Base-by-base conservation (phyloP, 2,888 invertebrate genomes). In the Acanthopleura granulata region DNA sequence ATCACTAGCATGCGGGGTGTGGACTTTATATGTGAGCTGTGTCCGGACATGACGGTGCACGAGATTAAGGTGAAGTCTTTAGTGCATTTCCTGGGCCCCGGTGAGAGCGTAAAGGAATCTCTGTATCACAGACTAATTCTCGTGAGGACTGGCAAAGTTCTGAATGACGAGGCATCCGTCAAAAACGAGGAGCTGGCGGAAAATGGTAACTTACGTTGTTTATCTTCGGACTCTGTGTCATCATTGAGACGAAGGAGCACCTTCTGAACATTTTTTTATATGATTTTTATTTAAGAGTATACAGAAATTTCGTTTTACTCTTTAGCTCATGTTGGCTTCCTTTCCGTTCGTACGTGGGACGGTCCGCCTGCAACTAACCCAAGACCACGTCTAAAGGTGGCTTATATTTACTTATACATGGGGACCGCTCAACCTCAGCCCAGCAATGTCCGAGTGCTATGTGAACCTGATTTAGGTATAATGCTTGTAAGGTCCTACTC, bases 41-140 rank as follows among this genome's bases (percentile, higher is more conserved):
- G 77, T 16, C 86, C 87, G 16, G 90, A 89, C 75, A 84, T 87
- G 62, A 89, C 89, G 9, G 86, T 91, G 4, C 91, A 91, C 72
- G 88, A 87, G 77, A 76, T 91, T 49, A 91, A 91, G 82, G 85
- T 89, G 12, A 85, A 86, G 80, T 90, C 90, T 15, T 80, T 91
- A 69, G 85, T 88, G 49, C 88, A 90, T 77, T 89, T 91, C 77
- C 87, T 88, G 29, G 87, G 89, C 75, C 85, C 88, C 22, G 80
- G 86, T 18, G 90, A 90, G 57, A 86, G 88, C 74, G 83, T 89
- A 74, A 90, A 90, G 79, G 84, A 84, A 75, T 87, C 90, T 0
- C 84, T 90, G 50, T 89, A 90, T 72, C 91, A 90, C 78, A 89
- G 89, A 81, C 82, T 91, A 70, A 81, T 91, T 16, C 81, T 88